Percentiles rank a stretch among this genome's conserved stretches.
Conservation (phyloP, 2,888 invertebrate species). For the Dasypogon diadema region DNA sequence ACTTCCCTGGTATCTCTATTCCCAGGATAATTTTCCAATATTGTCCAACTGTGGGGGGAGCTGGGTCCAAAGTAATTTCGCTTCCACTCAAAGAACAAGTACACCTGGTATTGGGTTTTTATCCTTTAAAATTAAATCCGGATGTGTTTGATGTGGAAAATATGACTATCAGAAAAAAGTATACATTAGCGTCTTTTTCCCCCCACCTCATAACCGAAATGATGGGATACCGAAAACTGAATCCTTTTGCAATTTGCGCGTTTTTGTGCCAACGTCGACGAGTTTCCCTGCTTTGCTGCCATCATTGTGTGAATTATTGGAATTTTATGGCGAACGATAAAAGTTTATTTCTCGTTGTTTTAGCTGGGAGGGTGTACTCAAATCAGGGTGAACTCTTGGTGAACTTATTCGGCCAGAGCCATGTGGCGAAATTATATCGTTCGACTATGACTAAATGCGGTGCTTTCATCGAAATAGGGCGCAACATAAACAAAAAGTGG, state of each 20-base stretch:
- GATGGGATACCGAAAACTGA: slow-evolving; percentile 4
- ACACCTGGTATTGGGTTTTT: neutral
- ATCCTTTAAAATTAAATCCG: neutral
- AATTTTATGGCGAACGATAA: slow-evolving; percentile 52
- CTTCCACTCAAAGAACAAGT: neutral
- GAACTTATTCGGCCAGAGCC: slow-evolving; percentile 6
- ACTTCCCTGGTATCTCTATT: neutral
- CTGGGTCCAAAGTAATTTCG: slow-evolving; percentile 9
- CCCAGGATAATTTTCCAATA: neutral
- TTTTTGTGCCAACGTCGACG: slow-evolving; percentile 39
- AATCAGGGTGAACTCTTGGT: neutral
- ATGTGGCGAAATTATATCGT: slow-evolving; percentile 41
- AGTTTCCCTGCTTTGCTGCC: slow-evolving; percentile 35
- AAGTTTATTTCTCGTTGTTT: slow-evolving; percentile 52
- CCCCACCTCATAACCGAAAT: neutral
- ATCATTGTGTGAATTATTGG: slow-evolving; percentile 54
- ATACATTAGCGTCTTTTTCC: neutral
- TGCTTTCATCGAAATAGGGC: slow-evolving; percentile 35
- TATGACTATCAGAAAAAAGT: no score
- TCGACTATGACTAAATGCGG: slow-evolving; percentile 35
- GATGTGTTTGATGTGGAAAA: neutral
- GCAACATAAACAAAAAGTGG: slow-evolving; percentile 25
- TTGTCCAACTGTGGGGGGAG: neutral
- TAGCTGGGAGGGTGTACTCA: neutral
- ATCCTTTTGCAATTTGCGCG: slow-evolving; percentile 13